Percentiles rank a stretch among this genome's conserved stretches.
These are phyloP conservation scores for Willowsia nigromaculata DNA, from an alignment of 2,888 invertebrate genomes.

Conservation along the genomic window DNA sequence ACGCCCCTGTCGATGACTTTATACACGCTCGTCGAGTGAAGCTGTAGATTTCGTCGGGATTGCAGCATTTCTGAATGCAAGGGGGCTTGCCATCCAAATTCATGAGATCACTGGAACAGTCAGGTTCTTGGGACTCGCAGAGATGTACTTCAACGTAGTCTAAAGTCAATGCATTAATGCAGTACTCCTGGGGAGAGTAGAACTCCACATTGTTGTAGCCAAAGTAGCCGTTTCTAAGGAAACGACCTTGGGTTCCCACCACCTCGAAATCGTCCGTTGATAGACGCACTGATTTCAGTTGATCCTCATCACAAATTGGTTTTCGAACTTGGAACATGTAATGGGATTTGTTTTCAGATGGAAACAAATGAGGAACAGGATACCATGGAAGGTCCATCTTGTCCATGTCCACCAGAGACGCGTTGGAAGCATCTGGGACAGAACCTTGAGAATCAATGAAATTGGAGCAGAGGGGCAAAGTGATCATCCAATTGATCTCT, in stretches of 20 bases:
- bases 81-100: background rate
- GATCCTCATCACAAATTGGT: slow-evolving; percentile 27
- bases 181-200: slow-evolving; percentile 69
- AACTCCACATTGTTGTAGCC: slow-evolving; percentile 68
- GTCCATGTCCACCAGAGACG: background rate
- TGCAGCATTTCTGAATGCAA: slow-evolving; percentile 70
- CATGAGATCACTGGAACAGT: slow-evolving; percentile 8
- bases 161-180: slow-evolving; percentile 66
- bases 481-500: background rate
- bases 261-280: slow-evolving; percentile 60
- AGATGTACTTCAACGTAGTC: slow-evolving; percentile 57
- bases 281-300: slow-evolving; percentile 6
- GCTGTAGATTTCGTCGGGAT: slow-evolving; percentile 71
- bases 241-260: slow-evolving; percentile 52
- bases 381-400: slow-evolving; percentile 4
- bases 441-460: background rate
- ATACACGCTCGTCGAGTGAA: slow-evolving; percentile 62
- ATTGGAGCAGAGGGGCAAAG: background rate
- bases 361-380: slow-evolving; percentile 42
- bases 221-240: slow-evolving; percentile 69
- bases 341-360: slow-evolving; percentile 28
- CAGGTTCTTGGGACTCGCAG: slow-evolving; percentile 50
- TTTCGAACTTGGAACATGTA: slow-evolving; percentile 31
- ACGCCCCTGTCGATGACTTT: slow-evolving; percentile 62
- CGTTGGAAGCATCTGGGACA: background rate